Percentiles rank a stretch among this genome's conserved stretches.
Conservation (phyloP, 2,113 vertebrate genomes). For the Carlito syrichta region DNA sequence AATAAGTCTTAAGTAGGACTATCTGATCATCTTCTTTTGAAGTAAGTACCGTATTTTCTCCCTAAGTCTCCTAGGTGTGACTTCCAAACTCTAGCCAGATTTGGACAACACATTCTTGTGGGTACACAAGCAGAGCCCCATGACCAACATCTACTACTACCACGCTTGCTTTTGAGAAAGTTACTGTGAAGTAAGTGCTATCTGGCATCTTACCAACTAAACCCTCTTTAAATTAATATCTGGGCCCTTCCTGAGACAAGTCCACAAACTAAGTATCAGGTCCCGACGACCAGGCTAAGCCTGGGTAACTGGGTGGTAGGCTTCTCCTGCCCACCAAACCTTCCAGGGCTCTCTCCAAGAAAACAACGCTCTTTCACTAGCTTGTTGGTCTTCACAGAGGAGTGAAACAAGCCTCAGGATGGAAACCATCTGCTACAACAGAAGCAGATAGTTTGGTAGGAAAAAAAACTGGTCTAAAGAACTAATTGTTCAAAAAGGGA, state of each 20-base stretch:
- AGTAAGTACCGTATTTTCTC: neutral
- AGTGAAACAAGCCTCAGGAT: neutral
- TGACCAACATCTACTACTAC: neutral
- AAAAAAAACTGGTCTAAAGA: constrained; percentile 10
- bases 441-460: constrained; percentile 26
- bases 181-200: neutral
- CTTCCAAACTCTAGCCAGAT: neutral
- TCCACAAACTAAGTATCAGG: neutral
- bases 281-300: neutral
- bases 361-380: neutral
- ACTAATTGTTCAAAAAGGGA: constrained; percentile 39
- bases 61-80: neutral
- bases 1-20: neutral
- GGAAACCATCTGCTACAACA: constrained; percentile 41
- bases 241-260: neutral
- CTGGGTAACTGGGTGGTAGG: neutral
- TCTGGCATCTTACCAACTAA: neutral
- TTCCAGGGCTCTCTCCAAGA: neutral
- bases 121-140: neutral
- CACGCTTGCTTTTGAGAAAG: neutral
- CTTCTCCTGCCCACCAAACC: neutral
- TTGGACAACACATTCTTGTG: neutral
- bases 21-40: too few relatives aligned
- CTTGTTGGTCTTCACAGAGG: neutral
- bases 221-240: neutral